Conservation (phyloP, 2,113 vertebrate species). For the Myocastor coypus region DNA sequence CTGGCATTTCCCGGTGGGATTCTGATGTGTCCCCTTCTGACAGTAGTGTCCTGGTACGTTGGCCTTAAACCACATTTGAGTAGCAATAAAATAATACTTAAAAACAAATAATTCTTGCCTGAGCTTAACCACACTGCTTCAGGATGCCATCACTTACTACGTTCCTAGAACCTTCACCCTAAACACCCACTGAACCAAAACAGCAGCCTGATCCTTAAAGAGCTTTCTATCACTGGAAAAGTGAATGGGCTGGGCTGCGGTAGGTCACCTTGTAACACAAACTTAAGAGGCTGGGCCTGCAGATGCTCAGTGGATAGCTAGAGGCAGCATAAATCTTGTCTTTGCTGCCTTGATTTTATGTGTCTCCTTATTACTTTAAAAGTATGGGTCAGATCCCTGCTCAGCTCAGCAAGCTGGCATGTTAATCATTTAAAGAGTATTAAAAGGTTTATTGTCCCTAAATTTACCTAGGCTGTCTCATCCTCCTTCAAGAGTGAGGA, state of each 20-base stretch:
- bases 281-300: not conserved
- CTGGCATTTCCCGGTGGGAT: not conserved
- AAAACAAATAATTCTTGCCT: not conserved
- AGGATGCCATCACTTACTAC: not conserved
- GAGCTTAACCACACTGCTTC: not conserved
- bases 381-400: not conserved
- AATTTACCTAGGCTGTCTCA: not conserved
- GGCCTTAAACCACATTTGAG: not conserved
- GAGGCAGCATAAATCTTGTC: not conserved
- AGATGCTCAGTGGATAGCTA: not conserved
- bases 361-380: not conserved
- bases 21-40: not conserved
- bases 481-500: not conserved
- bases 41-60: not conserved
- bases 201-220: not conserved
- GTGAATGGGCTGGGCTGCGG: not conserved
- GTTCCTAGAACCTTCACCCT: not conserved
- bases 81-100: not conserved
- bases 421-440: not conserved
- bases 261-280: not conserved
- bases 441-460: not conserved
- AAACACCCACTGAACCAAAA: not conserved
- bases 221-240: not conserved
- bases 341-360: not conserved
- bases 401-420: not conserved